Conservation (phyloP, 2,888 invertebrate genomes). For the Scotopteryx bipunctaria region DNA sequence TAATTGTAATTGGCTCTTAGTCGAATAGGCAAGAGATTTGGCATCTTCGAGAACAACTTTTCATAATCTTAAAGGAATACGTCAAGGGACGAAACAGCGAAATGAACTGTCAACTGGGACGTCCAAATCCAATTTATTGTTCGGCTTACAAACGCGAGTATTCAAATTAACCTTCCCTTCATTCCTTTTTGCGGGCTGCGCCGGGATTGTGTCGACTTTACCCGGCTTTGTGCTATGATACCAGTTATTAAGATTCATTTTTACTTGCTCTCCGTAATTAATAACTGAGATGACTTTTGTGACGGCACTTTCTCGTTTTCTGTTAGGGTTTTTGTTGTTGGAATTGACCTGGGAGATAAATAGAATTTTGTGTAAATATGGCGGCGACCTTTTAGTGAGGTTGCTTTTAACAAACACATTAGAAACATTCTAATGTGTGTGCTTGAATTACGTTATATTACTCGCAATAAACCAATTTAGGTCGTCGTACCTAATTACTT, state of each 20-base stretch:
- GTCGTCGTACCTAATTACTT: too few relatives aligned
- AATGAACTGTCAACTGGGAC: slow-evolving; percentile 80
- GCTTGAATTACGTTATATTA: too few relatives aligned
- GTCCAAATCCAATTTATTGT: slow-evolving; percentile 79
- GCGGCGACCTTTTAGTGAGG: slow-evolving; percentile 11
- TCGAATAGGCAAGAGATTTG: slow-evolving; percentile 55
- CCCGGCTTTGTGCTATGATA: slow-evolving; percentile 56
- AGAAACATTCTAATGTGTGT: background rate
- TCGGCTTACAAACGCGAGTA: slow-evolving; percentile 70
- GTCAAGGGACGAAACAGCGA: slow-evolving; percentile 73
- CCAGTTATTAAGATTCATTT: slow-evolving; percentile 63
- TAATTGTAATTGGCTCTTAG: slow-evolving; percentile 72
- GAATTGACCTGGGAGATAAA: slow-evolving; percentile 32
- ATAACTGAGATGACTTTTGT: slow-evolving; percentile 44
- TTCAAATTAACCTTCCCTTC: slow-evolving; percentile 74
- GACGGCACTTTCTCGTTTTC: slow-evolving; percentile 42
- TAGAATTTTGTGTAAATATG: slow-evolving; percentile 22
- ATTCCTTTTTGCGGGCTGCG: slow-evolving; percentile 63
- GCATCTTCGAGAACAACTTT: slow-evolving; percentile 69
- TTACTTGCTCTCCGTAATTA: slow-evolving; percentile 49
- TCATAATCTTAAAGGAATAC: slow-evolving; percentile 76
- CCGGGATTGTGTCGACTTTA: slow-evolving; percentile 53
- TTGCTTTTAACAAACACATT: slow-evolving; percentile 3
- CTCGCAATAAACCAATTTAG: too few relatives aligned
- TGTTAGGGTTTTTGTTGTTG: slow-evolving; percentile 39